Evolutionary conservation across 2,113 vertebrate genomes (phyloP).

Genomic region (Plecotus auritus): DNA sequence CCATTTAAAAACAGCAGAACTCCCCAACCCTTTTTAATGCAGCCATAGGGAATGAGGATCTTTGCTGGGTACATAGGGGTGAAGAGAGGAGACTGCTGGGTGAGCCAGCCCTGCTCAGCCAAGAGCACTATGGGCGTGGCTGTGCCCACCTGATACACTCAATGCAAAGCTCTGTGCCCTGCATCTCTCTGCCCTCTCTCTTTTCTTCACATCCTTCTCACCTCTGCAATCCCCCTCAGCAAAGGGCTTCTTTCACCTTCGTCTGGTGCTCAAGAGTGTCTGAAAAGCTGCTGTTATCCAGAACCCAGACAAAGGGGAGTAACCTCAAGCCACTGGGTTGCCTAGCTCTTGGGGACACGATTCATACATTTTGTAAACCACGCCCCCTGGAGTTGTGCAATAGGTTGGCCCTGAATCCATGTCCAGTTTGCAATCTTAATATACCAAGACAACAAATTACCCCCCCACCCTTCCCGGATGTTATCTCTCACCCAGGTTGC

Average conservation of each 20-base stretch:
- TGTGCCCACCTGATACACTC: accelerated
- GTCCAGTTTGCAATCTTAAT: neutral
- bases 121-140: neutral
- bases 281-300: neutral
- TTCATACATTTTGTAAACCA: neutral
- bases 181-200: neutral
- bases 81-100: neutral
- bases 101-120: too few species aligned
- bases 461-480: accelerated
- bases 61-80: accelerated
- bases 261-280: neutral
- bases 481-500: neutral
- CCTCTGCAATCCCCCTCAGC: neutral
- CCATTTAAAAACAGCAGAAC: neutral
- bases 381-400: neutral
- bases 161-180: neutral
- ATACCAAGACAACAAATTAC: neutral
- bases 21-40: too few species aligned
- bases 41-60: neutral
- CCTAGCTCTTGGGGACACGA: neutral
- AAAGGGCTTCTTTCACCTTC: neutral
- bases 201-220: neutral
- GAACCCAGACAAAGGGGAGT: neutral
- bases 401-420: neutral
- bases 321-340: neutral